Base-by-base conservation (phyloP, 2,113 vertebrate genomes). In the Sigmodon hispidus region DNA sequence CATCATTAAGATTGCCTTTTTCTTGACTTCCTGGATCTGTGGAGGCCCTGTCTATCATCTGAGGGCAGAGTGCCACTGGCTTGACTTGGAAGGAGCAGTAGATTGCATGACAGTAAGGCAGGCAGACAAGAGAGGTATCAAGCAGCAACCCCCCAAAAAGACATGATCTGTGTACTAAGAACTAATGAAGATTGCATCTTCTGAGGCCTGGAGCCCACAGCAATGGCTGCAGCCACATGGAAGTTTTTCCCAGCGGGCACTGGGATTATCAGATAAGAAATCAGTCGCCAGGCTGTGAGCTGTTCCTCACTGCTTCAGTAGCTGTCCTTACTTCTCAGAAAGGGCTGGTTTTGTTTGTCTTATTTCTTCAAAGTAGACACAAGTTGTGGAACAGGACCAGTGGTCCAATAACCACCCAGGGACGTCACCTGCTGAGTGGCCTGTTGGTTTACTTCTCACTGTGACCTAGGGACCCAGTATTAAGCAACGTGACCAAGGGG, bases 101-200 rank as follows among this genome's bases (percentile, higher is more conserved):
- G 55, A 83, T 52, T 87, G 83, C 0, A 0, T 11, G 81, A 75
- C 89, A 19, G 88, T 93, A 87, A 72, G 91, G 91, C 95, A 95
- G 84, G 65, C 85, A 83, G 97, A 94, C 89, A 97, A 85, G 69
- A 15, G 59, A 97, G 40, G 85, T 11, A 77, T 45, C 93, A 93
- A 72, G 80, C 22, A 5, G 76, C 9, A 91, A n/a, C 65, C 93
- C 40, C 65, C 93, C 87, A 0, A 40, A 92, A 89, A 36, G 94
- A 26, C 89, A 89, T 50, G 84, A 81, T 94, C 86, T 55, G 36
- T 61, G 89, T 80, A 50, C 57, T 21, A 59, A 89, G 77, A 50
- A 61, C 72, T 93, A 85, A 87, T 75, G 88, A 85, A 92, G 98
- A 95, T 80, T 52, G n/a, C 92, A 67, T 0, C 73, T 97, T 90